A percentile compares a stretch with the other conserved stretches of the same genome.
Evolutionary conservation across 1,140 invertebrate genomes (phyloP).

Genomic region (Plectus sambesii): DNA sequence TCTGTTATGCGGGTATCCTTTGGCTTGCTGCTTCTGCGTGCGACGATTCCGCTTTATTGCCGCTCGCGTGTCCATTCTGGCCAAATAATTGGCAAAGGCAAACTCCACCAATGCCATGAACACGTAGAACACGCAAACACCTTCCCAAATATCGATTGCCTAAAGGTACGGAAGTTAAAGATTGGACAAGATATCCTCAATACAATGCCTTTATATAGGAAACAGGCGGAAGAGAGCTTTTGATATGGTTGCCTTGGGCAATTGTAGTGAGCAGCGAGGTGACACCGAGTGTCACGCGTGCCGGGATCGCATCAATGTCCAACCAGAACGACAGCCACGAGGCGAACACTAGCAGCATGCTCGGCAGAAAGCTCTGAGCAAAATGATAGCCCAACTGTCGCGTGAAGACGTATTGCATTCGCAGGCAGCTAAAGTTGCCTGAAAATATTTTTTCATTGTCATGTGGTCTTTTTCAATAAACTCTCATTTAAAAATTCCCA

Average conservation of each 20-base stretch:
- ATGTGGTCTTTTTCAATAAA: no score
- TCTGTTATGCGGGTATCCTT: no score
- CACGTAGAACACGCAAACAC: constrained; percentile 62
- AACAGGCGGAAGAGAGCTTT: constrained; percentile 81
- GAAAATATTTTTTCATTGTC: no score
- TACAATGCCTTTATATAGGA: constrained; percentile 66
- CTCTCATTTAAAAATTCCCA: no score
- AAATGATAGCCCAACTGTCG: constrained; percentile 20
- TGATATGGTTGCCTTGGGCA: constrained; percentile 55
- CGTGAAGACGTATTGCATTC: no score
- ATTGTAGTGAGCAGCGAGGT: constrained; percentile 18
- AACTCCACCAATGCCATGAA: constrained; percentile 87
- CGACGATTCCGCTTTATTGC: no score
- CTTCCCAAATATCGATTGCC: constrained; percentile 5
- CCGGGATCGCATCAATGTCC: constrained; percentile 18
- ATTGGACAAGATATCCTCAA: constrained; percentile 53
- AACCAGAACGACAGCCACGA: constrained; percentile 58
- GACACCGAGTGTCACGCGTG: constrained; percentile 19
- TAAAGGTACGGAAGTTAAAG: constrained; percentile 2
- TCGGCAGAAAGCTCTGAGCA: constrained; percentile 57
- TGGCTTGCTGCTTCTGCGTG: no score
- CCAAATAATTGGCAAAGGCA: constrained; percentile 73
- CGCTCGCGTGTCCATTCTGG: no score
- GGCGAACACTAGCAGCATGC: constrained; percentile 65
- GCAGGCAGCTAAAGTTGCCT: no score